Base-by-base conservation (phyloP, 2,797 vertebrate genomes). In the Podarcis siculus region DNA sequence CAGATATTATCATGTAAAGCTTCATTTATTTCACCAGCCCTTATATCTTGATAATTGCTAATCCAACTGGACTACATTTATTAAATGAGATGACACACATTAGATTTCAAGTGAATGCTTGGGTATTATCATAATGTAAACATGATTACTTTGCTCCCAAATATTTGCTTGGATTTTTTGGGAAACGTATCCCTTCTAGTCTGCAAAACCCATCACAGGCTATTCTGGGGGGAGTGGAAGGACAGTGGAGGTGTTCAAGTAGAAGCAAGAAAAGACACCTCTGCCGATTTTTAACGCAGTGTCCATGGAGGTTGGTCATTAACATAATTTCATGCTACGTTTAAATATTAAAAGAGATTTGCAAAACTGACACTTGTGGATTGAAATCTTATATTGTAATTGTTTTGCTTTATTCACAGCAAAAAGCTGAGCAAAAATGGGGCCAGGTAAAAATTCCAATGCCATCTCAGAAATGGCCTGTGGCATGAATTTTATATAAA, bases 21-120 rank as follows among this genome's bases (percentile, higher is more conserved):
- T 92, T 72, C 27, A 39, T 81, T 91, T 92, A 87, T 89, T 86
- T 89, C 87, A 72, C 86, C 49, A 78, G 82, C 83, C 82, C 89
- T 94, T 90, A 67, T 37, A 85, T 82, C 91, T 92, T 93, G 83
- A 90, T 61, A 89, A 86, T 90, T 88, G 82, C 12, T 73, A 88
- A 83, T 87, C 82, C 13, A 92, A 90, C 39, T 88, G 82, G 49
- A 85, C 87, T 86, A 82, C 4, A 39, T 58, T 94, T 94, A 94
- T 89, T 94, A 69, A 92, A 87, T 61, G 69, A 89, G 91, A 87
- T 84, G 82, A 69, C 32, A 80, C 64, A 88, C 87, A 89, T 91
- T 92, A 94, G 67, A 90, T 93, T 93, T 91, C 71, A 86, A 78
- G 75, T 75, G 80, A 90, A 85, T 86, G 71, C 0, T 45, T 39